Evolutionary conservation across 2,888 invertebrate genomes (phyloP).

Genomic region (Scrobipalpa costella): DNA sequence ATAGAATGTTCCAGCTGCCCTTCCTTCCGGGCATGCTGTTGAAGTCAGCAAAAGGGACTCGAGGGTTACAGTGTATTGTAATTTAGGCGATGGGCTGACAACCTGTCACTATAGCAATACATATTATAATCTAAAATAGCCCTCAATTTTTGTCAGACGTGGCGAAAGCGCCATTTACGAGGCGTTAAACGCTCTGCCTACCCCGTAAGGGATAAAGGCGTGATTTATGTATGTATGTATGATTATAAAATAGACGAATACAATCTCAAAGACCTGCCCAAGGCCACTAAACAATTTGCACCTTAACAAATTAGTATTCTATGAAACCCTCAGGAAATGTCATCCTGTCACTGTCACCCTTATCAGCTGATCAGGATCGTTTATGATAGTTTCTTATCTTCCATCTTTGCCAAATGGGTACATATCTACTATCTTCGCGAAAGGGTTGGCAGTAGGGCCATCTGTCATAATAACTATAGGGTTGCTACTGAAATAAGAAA

Average conservation of each 20-base stretch:
- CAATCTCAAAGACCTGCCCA: background rate
- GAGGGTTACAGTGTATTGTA: no score
- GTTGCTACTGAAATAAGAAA: background rate
- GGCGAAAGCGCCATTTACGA: no score
- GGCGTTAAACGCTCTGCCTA: no score
- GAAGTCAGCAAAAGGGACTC: no score
- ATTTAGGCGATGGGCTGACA: no score
- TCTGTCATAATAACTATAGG: background rate
- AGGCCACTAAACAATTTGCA: background rate
- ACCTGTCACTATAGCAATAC: no score
- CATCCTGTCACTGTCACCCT: background rate
- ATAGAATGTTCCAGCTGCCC: no score
- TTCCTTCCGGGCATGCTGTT: no score
- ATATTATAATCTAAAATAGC: no score
- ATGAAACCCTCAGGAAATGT: constrained; percentile 1
- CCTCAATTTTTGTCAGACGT: no score
- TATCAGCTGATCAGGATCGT: background rate
- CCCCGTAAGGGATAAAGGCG: no score
- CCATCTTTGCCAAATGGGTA: constrained; percentile 1
- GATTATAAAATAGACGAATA: background rate
- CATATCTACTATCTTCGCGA: background rate
- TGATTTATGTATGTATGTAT: no score
- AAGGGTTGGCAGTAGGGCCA: background rate
- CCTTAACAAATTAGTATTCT: background rate
- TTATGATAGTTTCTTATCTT: constrained; percentile 12